A percentile compares a stretch with the other conserved stretches of the same genome.
These are phyloP conservation scores for Melanotaenia maccullochi DNA, from an alignment of 2,797 vertebrate genomes.

Conservation along the genomic window DNA sequence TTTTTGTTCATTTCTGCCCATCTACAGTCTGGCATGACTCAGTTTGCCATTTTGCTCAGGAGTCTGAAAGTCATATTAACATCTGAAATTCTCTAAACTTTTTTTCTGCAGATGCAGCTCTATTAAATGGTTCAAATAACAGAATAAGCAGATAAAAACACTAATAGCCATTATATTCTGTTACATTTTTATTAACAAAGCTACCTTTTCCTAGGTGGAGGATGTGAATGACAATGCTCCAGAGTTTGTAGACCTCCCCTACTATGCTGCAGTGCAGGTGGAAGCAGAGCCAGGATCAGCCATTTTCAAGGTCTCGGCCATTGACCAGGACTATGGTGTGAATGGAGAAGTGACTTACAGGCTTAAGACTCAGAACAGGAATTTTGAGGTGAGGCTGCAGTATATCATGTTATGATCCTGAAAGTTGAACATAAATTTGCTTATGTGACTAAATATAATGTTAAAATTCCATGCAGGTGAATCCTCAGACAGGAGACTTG, in stretches of 20 bases:
- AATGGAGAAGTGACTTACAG: conserved; percentile 91
- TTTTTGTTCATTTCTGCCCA: neutral
- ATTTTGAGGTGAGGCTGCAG: conserved; percentile 86
- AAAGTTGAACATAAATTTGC: neutral
- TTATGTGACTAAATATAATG: neutral
- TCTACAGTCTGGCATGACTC: neutral
- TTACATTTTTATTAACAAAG: neutral
- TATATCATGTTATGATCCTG: neutral
- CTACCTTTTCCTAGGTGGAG: conserved; percentile 80
- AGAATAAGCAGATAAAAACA: neutral
- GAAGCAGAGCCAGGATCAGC: conserved; percentile 87
- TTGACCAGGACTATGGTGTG: conserved; percentile 87
- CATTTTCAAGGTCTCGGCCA: conserved; percentile 88
- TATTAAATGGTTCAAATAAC: neutral
- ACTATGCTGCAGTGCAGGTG: conserved; percentile 93
- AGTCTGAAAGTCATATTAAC: neutral
- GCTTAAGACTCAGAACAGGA: conserved; percentile 87
- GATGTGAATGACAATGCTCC: conserved; percentile 96
- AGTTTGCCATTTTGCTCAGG: neutral
- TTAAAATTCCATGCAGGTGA: conserved; percentile 65
- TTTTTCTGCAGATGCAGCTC: neutral
- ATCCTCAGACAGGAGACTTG: conserved; percentile 87
- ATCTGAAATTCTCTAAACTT: conserved; percentile 1
- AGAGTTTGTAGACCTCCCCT: conserved; percentile 92
- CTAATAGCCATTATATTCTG: neutral